These are phyloP conservation scores for Syrmaticus mikado DNA, from an alignment of 2,113 vertebrate genomes.

Conservation along the genomic window DNA sequence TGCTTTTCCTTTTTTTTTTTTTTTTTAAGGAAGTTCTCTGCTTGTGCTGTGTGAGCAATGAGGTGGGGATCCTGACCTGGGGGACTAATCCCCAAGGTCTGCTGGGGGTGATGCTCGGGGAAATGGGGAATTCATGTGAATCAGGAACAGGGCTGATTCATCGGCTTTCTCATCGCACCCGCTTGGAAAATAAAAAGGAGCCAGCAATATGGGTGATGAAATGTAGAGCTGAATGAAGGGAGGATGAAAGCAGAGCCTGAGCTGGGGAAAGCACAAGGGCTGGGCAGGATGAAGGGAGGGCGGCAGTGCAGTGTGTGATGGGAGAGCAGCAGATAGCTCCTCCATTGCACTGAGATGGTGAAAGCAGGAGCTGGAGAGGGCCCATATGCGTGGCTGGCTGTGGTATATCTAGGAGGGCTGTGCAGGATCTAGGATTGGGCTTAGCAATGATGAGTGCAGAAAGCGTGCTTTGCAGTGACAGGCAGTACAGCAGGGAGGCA, in stretches of 20 bases:
- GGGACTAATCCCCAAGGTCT: not conserved
- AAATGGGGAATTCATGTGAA: conserved; percentile 35
- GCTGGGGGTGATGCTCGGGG: not conserved
- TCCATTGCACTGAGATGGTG: not conserved
- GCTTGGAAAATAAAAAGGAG: not conserved
- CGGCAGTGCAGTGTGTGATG: too few relatives aligned
- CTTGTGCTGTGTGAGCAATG: not conserved
- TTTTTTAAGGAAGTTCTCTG: not conserved
- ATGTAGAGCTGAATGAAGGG: not conserved
- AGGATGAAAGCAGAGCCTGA: not conserved
- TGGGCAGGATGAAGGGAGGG: not conserved
- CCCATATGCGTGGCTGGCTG: not conserved
- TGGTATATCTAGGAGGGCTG: not conserved
- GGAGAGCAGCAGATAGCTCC: not conserved
- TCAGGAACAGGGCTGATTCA: conserved; percentile 49
- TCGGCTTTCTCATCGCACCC: not conserved
- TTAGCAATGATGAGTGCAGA: not conserved
- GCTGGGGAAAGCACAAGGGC: not conserved
- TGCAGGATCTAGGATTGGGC: not conserved
- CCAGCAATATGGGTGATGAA: not conserved
- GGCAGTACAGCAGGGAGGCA: not conserved
- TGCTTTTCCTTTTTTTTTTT: not conserved
- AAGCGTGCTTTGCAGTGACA: not conserved
- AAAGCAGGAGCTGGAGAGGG: not conserved
- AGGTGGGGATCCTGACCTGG: not conserved